Evolutionary conservation across 2,888 invertebrate species (phyloP).

Genomic region (Lagria hirta): DNA sequence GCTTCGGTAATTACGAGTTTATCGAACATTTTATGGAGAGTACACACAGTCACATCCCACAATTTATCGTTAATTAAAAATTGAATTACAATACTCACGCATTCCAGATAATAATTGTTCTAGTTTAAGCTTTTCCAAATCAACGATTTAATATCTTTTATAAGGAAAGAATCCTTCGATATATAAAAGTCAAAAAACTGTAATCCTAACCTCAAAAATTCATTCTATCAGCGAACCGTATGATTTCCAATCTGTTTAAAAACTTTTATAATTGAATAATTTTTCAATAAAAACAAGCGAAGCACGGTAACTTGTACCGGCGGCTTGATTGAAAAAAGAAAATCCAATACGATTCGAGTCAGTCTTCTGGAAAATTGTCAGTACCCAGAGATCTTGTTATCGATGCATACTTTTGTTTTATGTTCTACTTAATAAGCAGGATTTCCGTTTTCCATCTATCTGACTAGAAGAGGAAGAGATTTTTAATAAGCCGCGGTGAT

Average conservation of each 20-base stretch:
- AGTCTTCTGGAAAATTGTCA: slow-evolving; percentile 47
- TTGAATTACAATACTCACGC: no score
- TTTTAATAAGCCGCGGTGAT: slow-evolving; percentile 5
- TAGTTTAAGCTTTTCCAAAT: no score
- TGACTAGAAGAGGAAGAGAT: background rate
- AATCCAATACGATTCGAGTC: slow-evolving; percentile 42
- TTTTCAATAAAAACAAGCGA: slow-evolving; percentile 55
- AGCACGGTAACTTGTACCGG: slow-evolving; percentile 39
- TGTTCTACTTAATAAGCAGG: slow-evolving; percentile 35
- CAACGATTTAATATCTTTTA: no score
- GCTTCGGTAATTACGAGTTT: slow-evolving; percentile 29
- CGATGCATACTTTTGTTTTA: slow-evolving; percentile 44
- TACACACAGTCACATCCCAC: slow-evolving; percentile 14
- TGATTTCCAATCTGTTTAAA: slow-evolving; percentile 55
- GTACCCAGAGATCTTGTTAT: slow-evolving; percentile 44
- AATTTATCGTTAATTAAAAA: slow-evolving; percentile 23
- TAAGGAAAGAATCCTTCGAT: no score
- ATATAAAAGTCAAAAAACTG: no score
- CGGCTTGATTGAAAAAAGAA: slow-evolving; percentile 48
- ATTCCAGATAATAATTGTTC: no score
- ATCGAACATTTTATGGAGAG: slow-evolving; percentile 31
- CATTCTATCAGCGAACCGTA: slow-evolving; percentile 46
- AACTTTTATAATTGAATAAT: slow-evolving; percentile 55
- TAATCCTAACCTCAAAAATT: slow-evolving; percentile 33
- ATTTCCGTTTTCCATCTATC: slow-evolving; percentile 27